Conservation (phyloP, 2,797 vertebrate genomes). For the Sebastes elongatus region DNA sequence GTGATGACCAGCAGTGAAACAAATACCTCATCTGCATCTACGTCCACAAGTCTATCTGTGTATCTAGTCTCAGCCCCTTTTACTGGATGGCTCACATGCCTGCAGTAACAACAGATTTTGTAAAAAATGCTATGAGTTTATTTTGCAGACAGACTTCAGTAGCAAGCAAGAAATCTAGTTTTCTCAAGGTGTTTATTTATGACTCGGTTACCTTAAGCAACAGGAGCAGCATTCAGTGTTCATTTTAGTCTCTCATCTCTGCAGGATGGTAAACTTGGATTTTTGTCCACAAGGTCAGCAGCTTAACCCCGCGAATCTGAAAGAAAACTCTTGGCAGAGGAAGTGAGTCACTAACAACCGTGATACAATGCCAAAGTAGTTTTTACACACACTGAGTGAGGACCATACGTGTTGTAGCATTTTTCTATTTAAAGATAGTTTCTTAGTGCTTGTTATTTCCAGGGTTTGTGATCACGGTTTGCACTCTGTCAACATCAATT, state of each 20-base stretch:
- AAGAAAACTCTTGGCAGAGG: slow-evolving; percentile 10
- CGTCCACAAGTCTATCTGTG: slow-evolving; percentile 4
- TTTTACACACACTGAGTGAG: background rate
- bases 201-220: background rate
- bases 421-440: background rate
- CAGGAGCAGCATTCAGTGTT: slow-evolving; percentile 1
- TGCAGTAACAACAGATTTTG: background rate
- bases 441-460: background rate
- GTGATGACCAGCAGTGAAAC: slow-evolving; percentile 20
- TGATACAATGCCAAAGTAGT: background rate
- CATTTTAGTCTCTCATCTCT: slow-evolving; percentile 18
- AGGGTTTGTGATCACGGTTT: background rate
- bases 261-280: background rate
- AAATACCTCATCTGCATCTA: slow-evolving; percentile 3
- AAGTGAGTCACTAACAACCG: background rate
- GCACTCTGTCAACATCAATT: background rate
- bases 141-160: background rate
- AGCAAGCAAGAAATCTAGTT: background rate
- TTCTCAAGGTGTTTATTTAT: slow-evolving; percentile 4
- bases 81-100: background rate
- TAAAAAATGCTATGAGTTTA: slow-evolving; percentile 8
- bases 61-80: background rate
- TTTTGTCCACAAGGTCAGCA: slow-evolving; percentile 12
- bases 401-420: background rate
- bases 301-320: slow-evolving; percentile 9